Evolutionary conservation across 1,140 invertebrate species (phyloP).

Genomic region (Aphidius gifuensis): DNA sequence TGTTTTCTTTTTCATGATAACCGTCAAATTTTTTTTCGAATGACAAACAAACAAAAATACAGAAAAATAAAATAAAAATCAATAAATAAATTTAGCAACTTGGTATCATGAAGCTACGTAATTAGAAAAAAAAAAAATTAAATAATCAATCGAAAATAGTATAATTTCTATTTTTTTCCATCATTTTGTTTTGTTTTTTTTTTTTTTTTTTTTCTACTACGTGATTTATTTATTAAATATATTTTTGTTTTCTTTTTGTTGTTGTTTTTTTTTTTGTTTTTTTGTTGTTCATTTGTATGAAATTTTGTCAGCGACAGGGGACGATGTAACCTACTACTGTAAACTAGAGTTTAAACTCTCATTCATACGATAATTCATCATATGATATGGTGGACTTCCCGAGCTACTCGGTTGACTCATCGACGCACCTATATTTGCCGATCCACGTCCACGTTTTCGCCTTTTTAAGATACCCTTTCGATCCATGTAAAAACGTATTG

Average conservation of each 20-base stretch:
- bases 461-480: slow-evolving; percentile 74
- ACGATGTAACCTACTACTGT: slow-evolving; percentile 43
- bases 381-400: slow-evolving; percentile 66
- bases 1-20: no score
- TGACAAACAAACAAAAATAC: no score
- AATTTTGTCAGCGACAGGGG: no score
- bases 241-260: slow-evolving; percentile 13
- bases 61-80: no score
- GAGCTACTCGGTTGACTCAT: slow-evolving; percentile 57
- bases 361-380: slow-evolving; percentile 70
- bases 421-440: slow-evolving; percentile 41
- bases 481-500: slow-evolving; percentile 80
- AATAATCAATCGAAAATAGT: no score
- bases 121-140: no score
- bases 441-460: slow-evolving; percentile 65
- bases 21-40: no score
- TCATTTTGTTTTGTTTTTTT: no score
- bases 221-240: slow-evolving; percentile 5
- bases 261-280: slow-evolving; percentile 24
- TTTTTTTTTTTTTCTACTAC: neutral
- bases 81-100: no score
- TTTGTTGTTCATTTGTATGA: slow-evolving; percentile 1
- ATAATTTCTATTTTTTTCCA: no score
- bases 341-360: slow-evolving; percentile 57
- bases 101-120: no score